Percentiles rank a stretch among this genome's conserved stretches.
phyloP scores from a whole-genome alignment of 2,888 invertebrate genomes.

The Stenotaenia linearis region DNA sequence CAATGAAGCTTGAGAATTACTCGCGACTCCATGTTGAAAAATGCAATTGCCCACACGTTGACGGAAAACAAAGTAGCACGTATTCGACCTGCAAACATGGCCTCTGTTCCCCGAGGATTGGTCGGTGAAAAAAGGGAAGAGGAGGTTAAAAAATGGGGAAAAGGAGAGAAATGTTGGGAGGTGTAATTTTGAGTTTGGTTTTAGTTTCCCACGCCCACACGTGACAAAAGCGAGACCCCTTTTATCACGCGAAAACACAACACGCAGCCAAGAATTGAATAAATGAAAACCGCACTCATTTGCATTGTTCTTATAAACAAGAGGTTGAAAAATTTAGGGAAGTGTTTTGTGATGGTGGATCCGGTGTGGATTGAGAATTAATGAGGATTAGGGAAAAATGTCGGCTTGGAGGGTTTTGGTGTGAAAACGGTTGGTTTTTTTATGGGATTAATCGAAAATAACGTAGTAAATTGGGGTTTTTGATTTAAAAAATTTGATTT shows the following conservation, averaged over 20 bases:
- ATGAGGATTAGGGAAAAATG: too few relatives aligned
- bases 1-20: conserved; percentile 23
- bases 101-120: not conserved
- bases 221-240: conserved; percentile 2
- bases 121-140: not conserved
- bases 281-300: not conserved
- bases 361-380: too few relatives aligned
- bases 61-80: conserved; percentile 17
- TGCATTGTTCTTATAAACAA: conserved; percentile 3
- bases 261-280: not conserved
- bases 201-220: not conserved
- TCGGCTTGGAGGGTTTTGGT: too few relatives aligned
- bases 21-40: conserved; percentile 24
- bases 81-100: conserved; percentile 8
- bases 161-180: not conserved
- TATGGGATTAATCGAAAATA: too few relatives aligned
- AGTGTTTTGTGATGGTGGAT: too few relatives aligned
- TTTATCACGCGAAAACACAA: conserved; percentile 18
- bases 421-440: too few relatives aligned
- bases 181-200: not conserved
- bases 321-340: not conserved
- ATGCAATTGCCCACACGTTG: conserved; percentile 9
- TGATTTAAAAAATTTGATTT: too few relatives aligned
- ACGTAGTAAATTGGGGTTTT: too few relatives aligned
- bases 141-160: not conserved